phyloP scores from a whole-genome alignment of 1,140 invertebrate species.

The Sweltsa coloradensis region DNA sequence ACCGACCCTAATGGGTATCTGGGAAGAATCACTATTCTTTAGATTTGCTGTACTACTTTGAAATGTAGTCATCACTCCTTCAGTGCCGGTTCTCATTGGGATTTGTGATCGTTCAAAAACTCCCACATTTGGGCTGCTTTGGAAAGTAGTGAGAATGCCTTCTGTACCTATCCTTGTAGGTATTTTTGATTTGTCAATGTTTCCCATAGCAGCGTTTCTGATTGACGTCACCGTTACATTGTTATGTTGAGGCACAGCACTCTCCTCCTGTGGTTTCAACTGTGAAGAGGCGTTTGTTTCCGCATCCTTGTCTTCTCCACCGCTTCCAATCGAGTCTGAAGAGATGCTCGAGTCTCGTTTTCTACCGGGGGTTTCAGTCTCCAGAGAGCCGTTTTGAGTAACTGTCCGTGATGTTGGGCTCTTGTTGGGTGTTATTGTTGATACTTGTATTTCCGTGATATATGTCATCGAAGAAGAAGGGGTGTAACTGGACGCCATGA shows the following conservation, averaged over 20 bases:
- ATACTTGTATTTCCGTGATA: conserved; percentile 37
- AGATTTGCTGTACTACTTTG: no score
- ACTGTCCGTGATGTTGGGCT: conserved; percentile 20
- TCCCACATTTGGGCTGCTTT: no score
- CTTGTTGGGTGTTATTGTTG: conserved; percentile 25
- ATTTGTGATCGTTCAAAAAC: no score
- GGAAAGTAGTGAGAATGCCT: no score
- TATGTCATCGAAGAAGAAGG: conserved; percentile 29
- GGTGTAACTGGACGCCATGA: conserved; percentile 7
- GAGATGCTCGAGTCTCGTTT: conserved; percentile 3
- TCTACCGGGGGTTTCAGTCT: neutral
- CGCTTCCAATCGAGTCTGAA: conserved; percentile 1
- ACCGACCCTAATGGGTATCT: no score
- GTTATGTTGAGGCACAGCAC: neutral
- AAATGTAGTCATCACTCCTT: no score
- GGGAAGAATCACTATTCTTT: no score
- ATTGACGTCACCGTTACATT: conserved; percentile 10
- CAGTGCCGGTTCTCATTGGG: no score
- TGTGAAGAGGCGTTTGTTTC: neutral
- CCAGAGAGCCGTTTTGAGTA: neutral
- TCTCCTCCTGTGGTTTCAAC: neutral
- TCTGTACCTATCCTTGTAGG: conserved; percentile 4
- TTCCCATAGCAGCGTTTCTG: conserved; percentile 2
- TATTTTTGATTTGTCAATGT: neutral
- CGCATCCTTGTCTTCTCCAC: conserved; percentile 1